Percentiles rank a stretch among this genome's conserved stretches.
phyloP scores from a whole-genome alignment of 2,113 vertebrate genomes.

The Corydoras maculifer region DNA sequence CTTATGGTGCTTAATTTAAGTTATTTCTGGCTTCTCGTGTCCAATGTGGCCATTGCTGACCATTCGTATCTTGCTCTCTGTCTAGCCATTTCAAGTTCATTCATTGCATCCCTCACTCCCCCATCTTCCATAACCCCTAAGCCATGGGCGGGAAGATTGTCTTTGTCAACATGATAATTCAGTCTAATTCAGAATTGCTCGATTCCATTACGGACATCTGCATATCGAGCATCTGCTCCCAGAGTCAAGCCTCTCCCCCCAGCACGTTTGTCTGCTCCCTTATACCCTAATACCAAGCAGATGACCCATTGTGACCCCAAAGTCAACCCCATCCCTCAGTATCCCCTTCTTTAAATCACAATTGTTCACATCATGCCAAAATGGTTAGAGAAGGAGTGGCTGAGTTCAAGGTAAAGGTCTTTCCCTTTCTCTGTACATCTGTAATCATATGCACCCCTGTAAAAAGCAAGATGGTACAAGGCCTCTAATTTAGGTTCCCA shows the following conservation, averaged over 20 bases:
- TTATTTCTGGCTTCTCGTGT: background rate
- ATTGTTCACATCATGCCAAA: conserved; percentile 19
- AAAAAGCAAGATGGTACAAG: conserved; percentile 18
- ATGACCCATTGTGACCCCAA: conserved; percentile 53
- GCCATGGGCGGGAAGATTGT: conserved; percentile 42
- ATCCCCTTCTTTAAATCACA: conserved; percentile 44
- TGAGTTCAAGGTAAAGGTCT: conserved; percentile 70
- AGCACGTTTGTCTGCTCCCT: conserved; percentile 40
- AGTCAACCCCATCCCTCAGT: conserved; percentile 41
- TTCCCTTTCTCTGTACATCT: conserved; percentile 49
- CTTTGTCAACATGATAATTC: conserved; percentile 68
- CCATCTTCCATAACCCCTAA: conserved; percentile 57
- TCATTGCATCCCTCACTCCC: conserved; percentile 58
- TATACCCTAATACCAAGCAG: conserved; percentile 41
- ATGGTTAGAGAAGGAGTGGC: conserved; percentile 49
- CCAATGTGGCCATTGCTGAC: conserved; percentile 16
- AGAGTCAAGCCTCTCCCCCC: conserved; percentile 58
- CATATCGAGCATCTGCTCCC: conserved; percentile 73
- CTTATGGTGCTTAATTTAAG: background rate
- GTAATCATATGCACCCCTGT: conserved; percentile 50
- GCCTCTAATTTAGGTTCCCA: conserved; percentile 38
- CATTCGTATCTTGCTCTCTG: conserved; percentile 46
- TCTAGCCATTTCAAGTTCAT: conserved; percentile 68
- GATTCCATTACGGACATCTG: conserved; percentile 70
- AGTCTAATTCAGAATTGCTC: conserved; percentile 60